A percentile compares a stretch with the other conserved stretches of the same genome.
Evolutionary conservation across 2,113 vertebrate species (phyloP).

Genomic region (Xenopus laevis): DNA sequence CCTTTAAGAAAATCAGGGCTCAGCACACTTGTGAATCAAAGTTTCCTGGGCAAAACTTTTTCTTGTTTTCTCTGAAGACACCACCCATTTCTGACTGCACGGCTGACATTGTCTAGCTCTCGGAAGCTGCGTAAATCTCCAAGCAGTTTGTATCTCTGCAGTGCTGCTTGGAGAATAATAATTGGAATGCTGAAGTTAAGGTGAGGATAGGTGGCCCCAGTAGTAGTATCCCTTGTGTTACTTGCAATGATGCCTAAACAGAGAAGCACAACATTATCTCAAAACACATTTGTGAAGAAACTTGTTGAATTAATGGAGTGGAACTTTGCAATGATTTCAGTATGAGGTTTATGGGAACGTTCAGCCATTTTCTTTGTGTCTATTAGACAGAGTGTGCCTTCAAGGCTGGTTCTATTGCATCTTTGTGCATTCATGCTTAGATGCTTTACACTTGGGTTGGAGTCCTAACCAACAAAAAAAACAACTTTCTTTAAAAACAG

Average conservation of each 20-base stretch:
- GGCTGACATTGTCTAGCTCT: conserved; percentile 56
- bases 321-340: no score
- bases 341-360: no score
- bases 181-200: conserved; percentile 90
- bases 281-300: no score
- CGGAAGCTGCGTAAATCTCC: conserved; percentile 60
- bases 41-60: conserved; percentile 64
- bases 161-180: conserved; percentile 63
- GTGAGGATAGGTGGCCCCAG: conserved; percentile 83
- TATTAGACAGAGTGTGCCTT: no score
- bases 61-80: conserved; percentile 66
- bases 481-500: no score
- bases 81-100: conserved; percentile 71
- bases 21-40: conserved; percentile 56
- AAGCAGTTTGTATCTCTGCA: conserved; percentile 58
- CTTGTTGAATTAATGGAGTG: no score
- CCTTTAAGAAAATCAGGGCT: no score
- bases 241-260: conserved; percentile 85
- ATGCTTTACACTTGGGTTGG: no score
- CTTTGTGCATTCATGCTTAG: no score
- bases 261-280: background rate
- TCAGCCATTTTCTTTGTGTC: no score
- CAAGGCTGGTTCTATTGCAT: no score
- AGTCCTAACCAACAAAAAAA: no score
- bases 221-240: conserved; percentile 78